phyloP scores from a whole-genome alignment of 2,797 vertebrate genomes.

The Melanotaenia parkinsoni region DNA sequence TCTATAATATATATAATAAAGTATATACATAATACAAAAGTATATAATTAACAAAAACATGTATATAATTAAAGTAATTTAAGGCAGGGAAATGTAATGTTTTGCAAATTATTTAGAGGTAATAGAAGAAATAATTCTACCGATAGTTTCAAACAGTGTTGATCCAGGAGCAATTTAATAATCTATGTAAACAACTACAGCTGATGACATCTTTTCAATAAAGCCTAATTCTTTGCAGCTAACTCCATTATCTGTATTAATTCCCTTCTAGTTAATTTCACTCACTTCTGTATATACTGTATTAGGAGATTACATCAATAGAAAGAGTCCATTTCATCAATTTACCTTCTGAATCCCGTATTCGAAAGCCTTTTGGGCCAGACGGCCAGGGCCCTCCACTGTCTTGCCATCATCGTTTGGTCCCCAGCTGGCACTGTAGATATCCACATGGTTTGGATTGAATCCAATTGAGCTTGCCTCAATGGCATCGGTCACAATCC shows the following conservation, averaged over 20 bases:
- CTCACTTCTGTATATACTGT: slow-evolving; percentile 18
- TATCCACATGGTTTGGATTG: slow-evolving; percentile 95
- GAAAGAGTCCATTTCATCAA: background rate
- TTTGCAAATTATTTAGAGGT: background rate
- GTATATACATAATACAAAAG: background rate
- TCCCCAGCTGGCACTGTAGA: slow-evolving; percentile 99
- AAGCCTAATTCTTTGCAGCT: slow-evolving; percentile 18
- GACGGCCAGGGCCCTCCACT: slow-evolving; percentile 93
- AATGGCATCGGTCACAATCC: slow-evolving; percentile 96
- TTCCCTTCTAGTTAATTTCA: slow-evolving; percentile 34
- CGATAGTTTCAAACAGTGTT: background rate
- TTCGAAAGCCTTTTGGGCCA: slow-evolving; percentile 97
- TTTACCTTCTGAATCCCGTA: slow-evolving; percentile 95
- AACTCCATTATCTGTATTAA: slow-evolving; percentile 29
- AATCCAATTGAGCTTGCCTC: slow-evolving; percentile 98
- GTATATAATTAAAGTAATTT: background rate
- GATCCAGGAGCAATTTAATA: background rate
- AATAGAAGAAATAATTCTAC: background rate
- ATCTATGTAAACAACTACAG: background rate
- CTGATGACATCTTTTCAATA: slow-evolving; percentile 23
- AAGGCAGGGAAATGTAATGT: background rate
- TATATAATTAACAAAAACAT: no score
- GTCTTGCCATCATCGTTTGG: slow-evolving; percentile 98
- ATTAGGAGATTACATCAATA: slow-evolving; percentile 22
- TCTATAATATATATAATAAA: background rate